These are phyloP conservation scores for Hassar affinis DNA, from an alignment of 2,113 vertebrate genomes.

Conservation along the genomic window DNA sequence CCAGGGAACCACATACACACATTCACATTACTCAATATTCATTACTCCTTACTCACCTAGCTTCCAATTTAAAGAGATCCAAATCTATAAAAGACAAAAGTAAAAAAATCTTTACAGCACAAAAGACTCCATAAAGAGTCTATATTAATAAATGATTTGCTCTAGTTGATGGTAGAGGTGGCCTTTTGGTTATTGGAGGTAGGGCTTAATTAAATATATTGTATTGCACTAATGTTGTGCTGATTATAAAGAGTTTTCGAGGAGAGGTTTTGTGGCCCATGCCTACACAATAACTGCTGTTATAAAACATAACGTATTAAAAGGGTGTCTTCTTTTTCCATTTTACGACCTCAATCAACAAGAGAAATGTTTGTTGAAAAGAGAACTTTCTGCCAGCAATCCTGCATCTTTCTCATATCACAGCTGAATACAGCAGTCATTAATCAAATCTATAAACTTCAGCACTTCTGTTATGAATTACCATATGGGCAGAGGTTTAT, in stretches of 20 bases:
- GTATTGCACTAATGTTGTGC: neutral
- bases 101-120: neutral
- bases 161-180: neutral
- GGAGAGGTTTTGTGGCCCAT: neutral
- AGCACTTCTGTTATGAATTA: neutral
- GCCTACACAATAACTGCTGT: neutral
- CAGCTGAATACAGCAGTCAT: neutral
- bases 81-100: neutral
- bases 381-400: neutral
- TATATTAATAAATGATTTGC: neutral
- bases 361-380: neutral
- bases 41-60: no score
- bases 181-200: neutral
- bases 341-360: neutral
- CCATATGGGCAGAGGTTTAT: neutral
- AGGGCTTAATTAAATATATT: neutral
- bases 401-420: neutral
- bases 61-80: neutral
- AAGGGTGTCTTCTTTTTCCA: neutral
- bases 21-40: neutral
- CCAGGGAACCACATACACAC: neutral
- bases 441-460: conserved; percentile 18
- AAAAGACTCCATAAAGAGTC: neutral
- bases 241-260: neutral
- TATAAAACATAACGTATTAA: neutral